Base-by-base conservation (phyloP, 2,888 invertebrate genomes). In the Noctuana brunneofusca region DNA sequence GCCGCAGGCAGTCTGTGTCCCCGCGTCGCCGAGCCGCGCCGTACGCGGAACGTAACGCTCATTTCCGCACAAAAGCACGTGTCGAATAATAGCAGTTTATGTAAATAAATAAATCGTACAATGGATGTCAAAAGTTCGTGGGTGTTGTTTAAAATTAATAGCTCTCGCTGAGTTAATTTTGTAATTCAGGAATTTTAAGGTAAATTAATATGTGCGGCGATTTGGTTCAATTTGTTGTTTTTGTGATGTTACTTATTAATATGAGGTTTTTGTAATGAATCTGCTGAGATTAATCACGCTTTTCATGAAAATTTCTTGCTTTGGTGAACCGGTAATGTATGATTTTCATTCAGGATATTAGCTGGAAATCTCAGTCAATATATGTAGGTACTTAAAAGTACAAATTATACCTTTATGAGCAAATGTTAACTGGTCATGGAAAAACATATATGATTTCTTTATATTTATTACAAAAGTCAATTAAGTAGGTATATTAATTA, bases 41-140 rank as follows among this genome's bases (percentile, higher is more conserved):
- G 74, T 65, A 66, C 69, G 68, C 69, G 74, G 70, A 68, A 66
- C 69, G 65, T 66, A 73, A 64, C 74, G 75, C 67, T 77, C 74
- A 77, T 78, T 80, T 77, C 78, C 80, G 80, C 80, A 77, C 75
- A 71, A 76, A 77, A 80, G 77, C 87, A 84, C 87, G 87, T 82
- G 87, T 72, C 69, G 64, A 65, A 68, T 52, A 63, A 69, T 67
- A 71, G 69, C 73, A 38, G 38, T 73, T 73, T 77, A 74, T 71
- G 72, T 68, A 69, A 65, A 68, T 65, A 71, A 72, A 65, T 62
- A 63, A 63, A 53, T 59, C 58, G 48, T 66, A 69, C 64, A 68
- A 72, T 73, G 73, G 67, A 65, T 65, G 64, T 65, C 62, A 66
- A 67, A 70, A 69, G 66, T 69, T 67, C 64, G 16, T 48, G 16